These are phyloP conservation scores for Anabacerthia variegaticeps DNA, from an alignment of 2,797 vertebrate genomes.

Conservation along the genomic window DNA sequence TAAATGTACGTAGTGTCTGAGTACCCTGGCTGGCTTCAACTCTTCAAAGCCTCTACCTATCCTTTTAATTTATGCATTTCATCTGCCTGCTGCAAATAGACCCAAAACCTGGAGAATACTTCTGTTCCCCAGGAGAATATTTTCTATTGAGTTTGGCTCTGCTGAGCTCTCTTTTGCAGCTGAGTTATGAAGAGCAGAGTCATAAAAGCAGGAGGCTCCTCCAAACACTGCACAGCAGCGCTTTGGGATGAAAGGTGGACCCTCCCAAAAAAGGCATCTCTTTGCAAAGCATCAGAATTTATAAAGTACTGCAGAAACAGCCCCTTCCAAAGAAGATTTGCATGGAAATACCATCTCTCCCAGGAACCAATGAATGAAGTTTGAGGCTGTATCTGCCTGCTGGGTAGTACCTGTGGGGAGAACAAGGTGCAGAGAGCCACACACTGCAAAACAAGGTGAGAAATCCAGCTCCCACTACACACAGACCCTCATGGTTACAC, in stretches of 20 bases:
- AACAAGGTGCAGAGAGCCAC: rapidly evolving
- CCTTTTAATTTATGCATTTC: constrained; percentile 27
- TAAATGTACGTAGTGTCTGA: neutral
- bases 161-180: neutral
- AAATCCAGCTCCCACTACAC: neutral
- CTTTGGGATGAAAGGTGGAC: neutral
- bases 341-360: neutral
- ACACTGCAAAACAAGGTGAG: neutral
- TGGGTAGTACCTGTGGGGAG: neutral
- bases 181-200: constrained; percentile 6
- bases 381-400: neutral
- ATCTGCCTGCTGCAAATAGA: constrained; percentile 21
- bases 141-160: constrained; percentile 9
- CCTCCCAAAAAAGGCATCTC: neutral
- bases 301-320: neutral
- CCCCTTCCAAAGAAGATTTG: neutral
- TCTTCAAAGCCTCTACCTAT: neutral
- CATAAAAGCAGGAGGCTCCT: constrained; percentile 21
- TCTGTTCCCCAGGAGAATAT: neutral
- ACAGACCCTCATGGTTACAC: neutral
- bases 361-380: neutral
- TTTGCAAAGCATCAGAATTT: neutral
- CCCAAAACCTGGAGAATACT: neutral
- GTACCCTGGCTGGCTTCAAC: neutral
- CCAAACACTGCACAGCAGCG: neutral